Evolutionary conservation across 2,888 invertebrate species (phyloP).

Genomic region (Zootermopsis nevadensis): DNA sequence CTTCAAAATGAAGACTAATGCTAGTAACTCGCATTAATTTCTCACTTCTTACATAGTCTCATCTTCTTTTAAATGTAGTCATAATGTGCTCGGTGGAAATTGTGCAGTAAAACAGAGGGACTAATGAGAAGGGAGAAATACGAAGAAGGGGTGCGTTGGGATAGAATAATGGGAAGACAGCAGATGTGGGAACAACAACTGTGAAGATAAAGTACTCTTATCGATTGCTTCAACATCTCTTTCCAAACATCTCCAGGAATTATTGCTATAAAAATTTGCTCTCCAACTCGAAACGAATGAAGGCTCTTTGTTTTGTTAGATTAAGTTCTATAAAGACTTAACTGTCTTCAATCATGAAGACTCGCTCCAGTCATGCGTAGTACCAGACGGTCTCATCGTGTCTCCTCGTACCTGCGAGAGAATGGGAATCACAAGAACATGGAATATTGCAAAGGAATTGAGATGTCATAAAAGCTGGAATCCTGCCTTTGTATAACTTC

Average conservation of each 20-base stretch:
- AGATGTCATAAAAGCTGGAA: background rate
- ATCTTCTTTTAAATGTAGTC: background rate
- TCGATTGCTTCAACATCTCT: background rate
- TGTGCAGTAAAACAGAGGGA: background rate
- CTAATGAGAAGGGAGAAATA: background rate
- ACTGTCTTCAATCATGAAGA: conserved; percentile 32
- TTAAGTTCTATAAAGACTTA: conserved; percentile 30
- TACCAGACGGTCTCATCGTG: background rate
- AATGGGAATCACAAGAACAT: background rate
- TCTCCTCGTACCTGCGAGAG: background rate
- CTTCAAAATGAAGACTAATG: background rate
- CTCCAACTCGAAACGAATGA: conserved; percentile 25
- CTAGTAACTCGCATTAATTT: background rate
- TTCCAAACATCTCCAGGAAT: conserved; percentile 1
- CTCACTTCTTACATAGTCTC: background rate
- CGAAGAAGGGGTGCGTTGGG: background rate
- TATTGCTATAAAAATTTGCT: conserved; percentile 19
- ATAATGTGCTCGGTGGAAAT: background rate
- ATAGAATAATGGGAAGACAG: background rate
- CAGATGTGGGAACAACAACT: conserved; percentile 1
- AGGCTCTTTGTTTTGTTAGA: conserved; percentile 33
- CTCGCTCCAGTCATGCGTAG: background rate
- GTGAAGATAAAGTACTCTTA: conserved; percentile 1
- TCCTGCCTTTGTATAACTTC: background rate
- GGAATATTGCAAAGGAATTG: background rate